Base-by-base conservation (phyloP, 2,113 vertebrate species). In the Eclectus roratus region DNA sequence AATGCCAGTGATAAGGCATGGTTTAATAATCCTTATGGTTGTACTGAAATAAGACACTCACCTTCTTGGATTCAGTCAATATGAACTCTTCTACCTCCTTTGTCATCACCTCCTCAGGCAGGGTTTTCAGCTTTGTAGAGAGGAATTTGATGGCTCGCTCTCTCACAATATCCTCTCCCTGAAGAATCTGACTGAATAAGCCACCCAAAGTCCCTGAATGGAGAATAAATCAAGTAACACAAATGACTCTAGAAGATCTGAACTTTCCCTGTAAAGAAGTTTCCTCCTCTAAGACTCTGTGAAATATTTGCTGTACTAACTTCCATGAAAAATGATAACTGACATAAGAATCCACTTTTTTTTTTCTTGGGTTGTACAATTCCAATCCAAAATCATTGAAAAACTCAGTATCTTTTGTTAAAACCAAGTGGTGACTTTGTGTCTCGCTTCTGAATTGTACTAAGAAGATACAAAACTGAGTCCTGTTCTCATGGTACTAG, bases 141-240 rank as follows among this genome's bases (percentile, higher is more conserved):
- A 99, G 98, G 89, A 99, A 99, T 96, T 99, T 99, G 92, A 99
- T 99, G 85, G 99, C 99, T 89, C 99, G 86, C 82, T 99, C 99
- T 92, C 99, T 98, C 52, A 99, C 99, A 24, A 99, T 99, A 94
- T 99, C 99, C 85, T 99, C 99, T 56, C 99, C 99, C 93, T 99
- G 99, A 94, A 99, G 98, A 96, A 99, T 99, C 70, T 99, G 99
- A 88, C 99, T 99, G 96, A 99, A 99, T 64, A 99, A 98, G n/a
- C 99, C 99, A 70, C 99, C 99, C 73, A 99, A 97, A 33, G 99
- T 99, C 37, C 99, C 99, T 99, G 91, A 28, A 92, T 13, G 71
- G 9, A 95, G 46, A 93, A 13, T 8, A 78, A 43, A 49, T 35
- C 0, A 11, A 18, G 37, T 33, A 87, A 83, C 0, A 0, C 15